Evolutionary conservation across 2,888 invertebrate genomes (phyloP), one percentile per base, ranked within the genome.

Genomic region (Caprella mutica): DNA sequence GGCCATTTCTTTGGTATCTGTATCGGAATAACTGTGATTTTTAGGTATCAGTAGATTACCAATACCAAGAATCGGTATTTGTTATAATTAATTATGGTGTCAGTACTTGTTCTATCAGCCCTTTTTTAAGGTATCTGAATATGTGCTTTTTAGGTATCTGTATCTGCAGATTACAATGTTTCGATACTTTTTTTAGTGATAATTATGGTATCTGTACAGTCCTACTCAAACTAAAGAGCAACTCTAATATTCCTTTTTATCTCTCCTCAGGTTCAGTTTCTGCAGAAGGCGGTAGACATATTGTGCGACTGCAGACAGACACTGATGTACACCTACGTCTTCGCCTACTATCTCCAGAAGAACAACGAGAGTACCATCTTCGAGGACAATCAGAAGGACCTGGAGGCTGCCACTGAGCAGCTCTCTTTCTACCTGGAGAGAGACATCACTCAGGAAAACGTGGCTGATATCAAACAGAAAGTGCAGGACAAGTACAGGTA

Each of bases 311-410:
- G 96, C 77, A 82, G 97, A 67, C 93, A 96, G 75, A 96, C 96
- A 19, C 79, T 97, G 56, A 97, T 97, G 94, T 97, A 92, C 78
- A 97, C 97, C 51, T 98, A 98, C 75, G 96, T 96, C 68, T 98
- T 98, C 80, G 97, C 97, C 69, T 98, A 92, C 77, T 98, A 97
- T 76, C 81, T 97, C 72, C 83, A 84, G 74, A 92, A 93, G 78
- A 97, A 92, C 79, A 97, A 98, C 78, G 96, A 97, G 77, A 91
- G 93, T 70, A 87, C 89, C 76, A 94, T 98, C 74, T 98, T 97
- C 75, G 96, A 97, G 73, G 92, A 90, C 76, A 96, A 96, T 81
- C 96, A 97, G 80, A 87, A 86, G 71, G 96, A 97, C 79, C 79
- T 97, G 69, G 97, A 98, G 77, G 86, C 86, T 69, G 93, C 97